Percentiles rank a stretch among this genome's conserved stretches.
Evolutionary conservation across 2,888 invertebrate genomes (phyloP).

Genomic region (Boloria selene): DNA sequence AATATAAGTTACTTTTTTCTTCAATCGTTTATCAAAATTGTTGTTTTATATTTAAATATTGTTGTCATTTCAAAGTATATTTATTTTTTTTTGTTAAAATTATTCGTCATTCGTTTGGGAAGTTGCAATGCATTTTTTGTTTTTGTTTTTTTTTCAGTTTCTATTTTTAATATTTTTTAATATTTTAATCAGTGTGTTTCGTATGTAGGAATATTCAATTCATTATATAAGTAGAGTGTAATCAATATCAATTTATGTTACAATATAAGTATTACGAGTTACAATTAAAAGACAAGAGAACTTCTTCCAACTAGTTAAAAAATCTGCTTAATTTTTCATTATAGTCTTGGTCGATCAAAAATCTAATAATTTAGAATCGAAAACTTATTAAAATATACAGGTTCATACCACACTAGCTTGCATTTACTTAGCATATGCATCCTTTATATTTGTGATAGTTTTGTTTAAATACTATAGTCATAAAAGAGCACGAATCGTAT

Average conservation of each 20-base stretch:
- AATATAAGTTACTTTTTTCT: constrained; percentile 18
- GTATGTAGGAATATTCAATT: constrained; percentile 1
- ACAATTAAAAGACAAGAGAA: background rate
- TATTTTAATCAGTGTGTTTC: constrained; percentile 8
- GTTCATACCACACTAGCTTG: constrained; percentile 19
- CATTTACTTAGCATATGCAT: constrained; percentile 43
- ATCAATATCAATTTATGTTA: background rate
- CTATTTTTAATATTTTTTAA: constrained; percentile 29
- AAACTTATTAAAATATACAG: constrained; percentile 9
- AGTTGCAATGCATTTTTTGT: constrained; percentile 31
- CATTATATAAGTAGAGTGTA: too few relatives aligned
- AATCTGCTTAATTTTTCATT: background rate
- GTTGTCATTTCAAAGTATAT: constrained; percentile 29
- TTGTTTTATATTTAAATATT: constrained; percentile 27
- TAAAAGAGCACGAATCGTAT: constrained; percentile 20
- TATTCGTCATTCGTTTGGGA: constrained; percentile 30
- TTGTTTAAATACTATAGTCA: constrained; percentile 9
- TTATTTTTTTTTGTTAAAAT: constrained; percentile 29
- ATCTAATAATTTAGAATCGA: background rate
- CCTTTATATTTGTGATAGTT: constrained; percentile 23
- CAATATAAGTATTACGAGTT: constrained; percentile 1
- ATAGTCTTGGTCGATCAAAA: too few relatives aligned
- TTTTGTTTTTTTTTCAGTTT: constrained; percentile 31
- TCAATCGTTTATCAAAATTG: constrained; percentile 26
- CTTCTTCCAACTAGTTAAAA: too few relatives aligned